Evolutionary conservation across 2,888 invertebrate species (phyloP).

Genomic region (Dysmachus trigonus): DNA sequence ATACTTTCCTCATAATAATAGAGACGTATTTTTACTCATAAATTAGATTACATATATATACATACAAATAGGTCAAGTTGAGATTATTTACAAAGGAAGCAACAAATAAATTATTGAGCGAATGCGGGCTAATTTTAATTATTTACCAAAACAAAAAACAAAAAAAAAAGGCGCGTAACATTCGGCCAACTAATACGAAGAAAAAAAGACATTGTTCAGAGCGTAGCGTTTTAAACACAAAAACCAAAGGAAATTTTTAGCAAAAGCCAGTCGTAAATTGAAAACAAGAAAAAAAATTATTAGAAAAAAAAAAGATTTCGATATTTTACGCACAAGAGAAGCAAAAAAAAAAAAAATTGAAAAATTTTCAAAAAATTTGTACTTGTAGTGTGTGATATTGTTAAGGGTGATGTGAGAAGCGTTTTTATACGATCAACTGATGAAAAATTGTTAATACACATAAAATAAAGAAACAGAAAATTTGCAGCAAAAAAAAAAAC

Average conservation of each 20-base stretch:
- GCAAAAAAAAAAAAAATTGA: neutral
- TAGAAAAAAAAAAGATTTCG: constrained; percentile 2
- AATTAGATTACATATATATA: constrained; percentile 30
- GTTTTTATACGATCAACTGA: constrained; percentile 18
- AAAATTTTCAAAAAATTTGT: neutral
- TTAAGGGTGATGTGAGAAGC: constrained; percentile 18
- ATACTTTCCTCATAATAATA: constrained; percentile 27
- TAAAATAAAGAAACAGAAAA: neutral
- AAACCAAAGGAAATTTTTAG: neutral
- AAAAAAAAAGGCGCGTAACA: neutral
- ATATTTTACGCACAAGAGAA: constrained; percentile 32
- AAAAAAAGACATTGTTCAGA: neutral
- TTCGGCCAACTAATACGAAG: neutral
- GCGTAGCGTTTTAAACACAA: neutral
- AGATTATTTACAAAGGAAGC: constrained; percentile 22
- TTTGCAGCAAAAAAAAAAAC: neutral
- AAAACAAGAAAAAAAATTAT: neutral
- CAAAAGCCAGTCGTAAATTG: neutral
- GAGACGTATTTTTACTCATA: constrained; percentile 29
- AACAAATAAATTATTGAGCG: constrained; percentile 9
- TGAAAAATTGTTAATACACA: neutral
- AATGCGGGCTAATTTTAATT: constrained; percentile 15
- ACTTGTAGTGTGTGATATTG: neutral
- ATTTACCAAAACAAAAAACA: neutral
- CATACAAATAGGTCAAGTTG: constrained; percentile 26